Evolutionary conservation across 2,888 invertebrate genomes (phyloP).

Genomic region (Antheraea yamamai): DNA sequence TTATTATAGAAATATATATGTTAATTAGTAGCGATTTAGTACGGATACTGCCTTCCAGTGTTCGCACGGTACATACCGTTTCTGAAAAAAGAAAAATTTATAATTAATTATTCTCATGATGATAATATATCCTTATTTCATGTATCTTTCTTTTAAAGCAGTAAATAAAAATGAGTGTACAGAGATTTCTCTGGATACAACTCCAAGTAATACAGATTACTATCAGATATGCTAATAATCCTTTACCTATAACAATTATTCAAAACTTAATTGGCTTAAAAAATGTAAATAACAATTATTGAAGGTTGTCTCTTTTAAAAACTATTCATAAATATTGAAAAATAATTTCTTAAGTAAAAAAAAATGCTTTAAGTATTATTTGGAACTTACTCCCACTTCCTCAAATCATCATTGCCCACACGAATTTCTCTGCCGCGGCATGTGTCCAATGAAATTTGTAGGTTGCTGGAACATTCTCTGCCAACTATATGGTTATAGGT

Average conservation of each 20-base stretch:
- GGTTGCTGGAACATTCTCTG: slow-evolving; percentile 38
- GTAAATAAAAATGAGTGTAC: no score
- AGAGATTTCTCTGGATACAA: no score
- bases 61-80: slow-evolving; percentile 45
- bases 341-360: neutral
- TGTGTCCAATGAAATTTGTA: slow-evolving; percentile 45
- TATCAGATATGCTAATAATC: no score
- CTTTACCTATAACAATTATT: no score
- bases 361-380: neutral
- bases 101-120: neutral
- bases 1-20: neutral
- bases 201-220: no score
- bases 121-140: no score
- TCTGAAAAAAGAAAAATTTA: slow-evolving; percentile 31
- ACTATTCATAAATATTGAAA: neutral
- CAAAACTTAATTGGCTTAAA: no score
- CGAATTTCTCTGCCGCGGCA: slow-evolving; percentile 46
- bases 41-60: slow-evolving; percentile 46
- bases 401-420: slow-evolving; percentile 56
- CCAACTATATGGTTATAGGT: slow-evolving; percentile 51
- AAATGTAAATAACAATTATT: no score
- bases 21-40: slow-evolving; percentile 27
- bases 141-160: neutral
- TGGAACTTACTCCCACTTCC: slow-evolving; percentile 51
- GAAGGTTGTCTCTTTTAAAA: no score